Percentiles rank a stretch among this genome's conserved stretches.
phyloP scores from a whole-genome alignment of 2,797 vertebrate genomes.

The Sebastes vulpes region DNA sequence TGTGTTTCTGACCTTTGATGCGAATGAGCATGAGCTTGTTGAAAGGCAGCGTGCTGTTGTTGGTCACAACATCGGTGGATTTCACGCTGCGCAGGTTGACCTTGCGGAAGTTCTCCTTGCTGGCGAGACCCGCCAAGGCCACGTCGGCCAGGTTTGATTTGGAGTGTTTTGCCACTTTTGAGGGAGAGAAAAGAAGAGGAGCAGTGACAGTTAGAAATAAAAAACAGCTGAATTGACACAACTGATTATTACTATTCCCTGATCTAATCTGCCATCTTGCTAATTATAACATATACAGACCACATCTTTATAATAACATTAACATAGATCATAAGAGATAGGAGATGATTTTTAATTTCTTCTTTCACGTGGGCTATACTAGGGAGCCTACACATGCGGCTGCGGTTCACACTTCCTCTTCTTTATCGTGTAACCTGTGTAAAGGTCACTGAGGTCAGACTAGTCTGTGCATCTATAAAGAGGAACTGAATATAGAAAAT shows the following conservation, averaged over 20 bases:
- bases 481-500: constrained; percentile 15
- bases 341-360: not conserved
- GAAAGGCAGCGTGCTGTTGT: constrained; percentile 87
- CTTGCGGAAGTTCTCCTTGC: constrained; percentile 89
- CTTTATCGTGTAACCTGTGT: not conserved
- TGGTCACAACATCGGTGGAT: constrained; percentile 87
- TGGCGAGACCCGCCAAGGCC: constrained; percentile 87
- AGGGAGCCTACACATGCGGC: not conserved
- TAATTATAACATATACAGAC: not conserved
- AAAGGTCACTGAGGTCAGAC: constrained; percentile 1
- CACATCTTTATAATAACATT: no score
- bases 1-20: constrained; percentile 85
- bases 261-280: not conserved
- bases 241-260: not conserved
- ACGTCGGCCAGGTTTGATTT: constrained; percentile 82
- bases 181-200: constrained; percentile 2
- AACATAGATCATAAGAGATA: not conserved
- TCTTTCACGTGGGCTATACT: not conserved
- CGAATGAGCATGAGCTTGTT: constrained; percentile 89
- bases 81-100: constrained; percentile 86
- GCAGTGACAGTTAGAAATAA: not conserved
- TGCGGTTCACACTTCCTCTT: constrained; percentile 28
- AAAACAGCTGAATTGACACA: not conserved
- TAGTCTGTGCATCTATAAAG: not conserved
- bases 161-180: constrained; percentile 88